Percentiles rank a stretch among this genome's conserved stretches.
Evolutionary conservation across 2,888 invertebrate genomes (phyloP).

Genomic region (Strigamia maritima): DNA sequence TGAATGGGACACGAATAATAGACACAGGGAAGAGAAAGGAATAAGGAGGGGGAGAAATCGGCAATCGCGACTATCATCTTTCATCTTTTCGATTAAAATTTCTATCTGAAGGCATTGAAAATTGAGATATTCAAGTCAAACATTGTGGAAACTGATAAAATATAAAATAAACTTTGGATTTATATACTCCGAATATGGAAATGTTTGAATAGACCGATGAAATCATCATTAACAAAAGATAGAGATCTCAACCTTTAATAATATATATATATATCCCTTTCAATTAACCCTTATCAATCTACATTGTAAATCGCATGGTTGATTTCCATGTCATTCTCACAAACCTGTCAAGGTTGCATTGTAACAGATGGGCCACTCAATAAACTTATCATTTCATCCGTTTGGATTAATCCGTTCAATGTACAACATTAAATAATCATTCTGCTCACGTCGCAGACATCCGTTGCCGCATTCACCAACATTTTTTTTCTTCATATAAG

Average conservation of each 20-base stretch:
- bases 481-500: not conserved
- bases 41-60: not conserved
- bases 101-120: not conserved
- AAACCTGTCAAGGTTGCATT: not conserved
- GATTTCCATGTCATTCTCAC: not conserved
- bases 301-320: not conserved
- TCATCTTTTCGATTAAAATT: conserved; percentile 5
- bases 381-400: not conserved
- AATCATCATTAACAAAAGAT: not conserved
- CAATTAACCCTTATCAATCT: conserved; percentile 10
- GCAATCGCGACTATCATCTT: not conserved
- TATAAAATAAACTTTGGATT: no score
- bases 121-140: not conserved
- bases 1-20: conserved; percentile 4
- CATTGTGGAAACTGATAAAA: not conserved
- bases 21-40: conserved; percentile 5
- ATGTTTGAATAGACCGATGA: not conserved
- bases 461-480: no score
- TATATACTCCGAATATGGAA: no score
- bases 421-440: not conserved
- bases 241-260: not conserved
- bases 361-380: conserved; percentile 7
- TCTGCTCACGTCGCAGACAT: not conserved
- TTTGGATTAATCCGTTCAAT: not conserved
- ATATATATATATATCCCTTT: no score